These are phyloP conservation scores for Ophion obscuratus DNA, from an alignment of 2,888 invertebrate genomes.

Conservation along the genomic window DNA sequence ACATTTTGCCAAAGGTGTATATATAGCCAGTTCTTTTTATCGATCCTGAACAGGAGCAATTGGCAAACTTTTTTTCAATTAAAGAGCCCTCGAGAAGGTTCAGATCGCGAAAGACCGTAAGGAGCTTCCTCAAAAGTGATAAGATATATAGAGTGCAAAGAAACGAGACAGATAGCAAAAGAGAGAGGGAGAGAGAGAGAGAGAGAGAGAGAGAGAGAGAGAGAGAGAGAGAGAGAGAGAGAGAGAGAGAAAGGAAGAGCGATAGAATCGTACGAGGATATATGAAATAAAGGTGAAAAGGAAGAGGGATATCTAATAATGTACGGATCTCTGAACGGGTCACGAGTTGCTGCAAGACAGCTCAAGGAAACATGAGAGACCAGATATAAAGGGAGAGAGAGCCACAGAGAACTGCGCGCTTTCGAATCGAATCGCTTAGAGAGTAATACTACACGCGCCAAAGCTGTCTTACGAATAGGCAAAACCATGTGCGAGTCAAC, in stretches of 20 bases:
- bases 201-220: neutral
- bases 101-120: slow-evolving; percentile 14
- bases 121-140: neutral
- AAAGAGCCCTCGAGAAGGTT: slow-evolving; percentile 37
- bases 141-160: neutral
- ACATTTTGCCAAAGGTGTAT: neutral
- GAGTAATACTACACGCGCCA: slow-evolving; percentile 40
- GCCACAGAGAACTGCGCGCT: slow-evolving; percentile 37
- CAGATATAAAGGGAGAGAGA: slow-evolving; percentile 12
- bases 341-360: slow-evolving; percentile 56
- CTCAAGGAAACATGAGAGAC: slow-evolving; percentile 46
- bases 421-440: slow-evolving; percentile 58
- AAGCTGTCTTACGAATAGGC: slow-evolving; percentile 12
- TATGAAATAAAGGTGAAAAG: slow-evolving; percentile 25
- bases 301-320: slow-evolving; percentile 52
- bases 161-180: neutral
- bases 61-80: slow-evolving; percentile 53
- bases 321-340: slow-evolving; percentile 59
- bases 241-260: neutral
- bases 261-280: neutral
- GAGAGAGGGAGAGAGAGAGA: slow-evolving; percentile 12
- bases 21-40: neutral
- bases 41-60: neutral
- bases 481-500: neutral
- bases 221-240: slow-evolving; percentile 6